A percentile compares a stretch with the other conserved stretches of the same genome.
These are phyloP conservation scores for Clamator glandarius DNA, from an alignment of 2,797 vertebrate genomes.

Conservation along the genomic window DNA sequence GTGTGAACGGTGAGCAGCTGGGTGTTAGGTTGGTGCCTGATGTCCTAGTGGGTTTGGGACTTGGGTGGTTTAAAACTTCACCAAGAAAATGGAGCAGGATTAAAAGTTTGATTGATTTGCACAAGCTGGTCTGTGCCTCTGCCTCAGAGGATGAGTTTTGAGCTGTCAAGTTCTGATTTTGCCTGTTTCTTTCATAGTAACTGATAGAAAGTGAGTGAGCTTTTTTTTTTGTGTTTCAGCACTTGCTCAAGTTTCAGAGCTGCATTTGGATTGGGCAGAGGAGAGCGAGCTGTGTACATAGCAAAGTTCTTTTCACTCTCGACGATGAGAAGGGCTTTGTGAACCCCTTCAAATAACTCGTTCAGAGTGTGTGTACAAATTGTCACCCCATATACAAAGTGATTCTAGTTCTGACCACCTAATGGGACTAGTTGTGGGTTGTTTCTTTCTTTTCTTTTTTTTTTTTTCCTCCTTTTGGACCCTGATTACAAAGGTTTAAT, in stretches of 20 bases:
- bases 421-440: slow-evolving; percentile 40
- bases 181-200: neutral
- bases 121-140: neutral
- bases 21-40: neutral
- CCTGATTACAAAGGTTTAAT: slow-evolving; percentile 46
- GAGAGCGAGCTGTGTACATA: neutral
- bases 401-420: slow-evolving; percentile 43
- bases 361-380: slow-evolving; percentile 16
- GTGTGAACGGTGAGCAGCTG: neutral
- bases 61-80: neutral
- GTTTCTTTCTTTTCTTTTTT: neutral
- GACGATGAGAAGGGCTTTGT: neutral
- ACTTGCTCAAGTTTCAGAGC: neutral
- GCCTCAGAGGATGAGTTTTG: neutral
- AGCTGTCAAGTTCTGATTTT: slow-evolving; percentile 16
- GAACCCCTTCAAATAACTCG: slow-evolving; percentile 50
- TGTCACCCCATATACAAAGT: slow-evolving; percentile 43
- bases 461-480: neutral
- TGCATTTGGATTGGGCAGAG: slow-evolving; percentile 26
- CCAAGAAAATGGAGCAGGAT: neutral
- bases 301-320: slow-evolving; percentile 42
- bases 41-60: neutral
- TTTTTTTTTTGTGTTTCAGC: slow-evolving; percentile 1
- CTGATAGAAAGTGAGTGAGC: neutral
- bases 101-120: neutral